Conservation (phyloP, 2,888 invertebrate genomes). For the Watsonalla binaria region DNA sequence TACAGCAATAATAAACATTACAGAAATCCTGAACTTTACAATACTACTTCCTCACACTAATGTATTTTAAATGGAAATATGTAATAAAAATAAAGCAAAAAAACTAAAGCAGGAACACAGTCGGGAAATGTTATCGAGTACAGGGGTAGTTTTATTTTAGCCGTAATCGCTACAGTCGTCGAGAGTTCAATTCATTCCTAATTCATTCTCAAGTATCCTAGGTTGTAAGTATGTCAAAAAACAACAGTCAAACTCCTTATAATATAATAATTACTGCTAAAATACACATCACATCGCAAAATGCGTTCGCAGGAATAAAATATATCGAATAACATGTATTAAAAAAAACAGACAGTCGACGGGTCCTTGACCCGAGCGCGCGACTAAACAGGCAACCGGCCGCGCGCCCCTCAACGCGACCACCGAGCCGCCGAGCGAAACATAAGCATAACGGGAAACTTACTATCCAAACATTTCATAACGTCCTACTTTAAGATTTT, state of each 20-base stretch:
- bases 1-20: slow-evolving; percentile 73
- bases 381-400: slow-evolving; percentile 75
- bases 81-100: slow-evolving; percentile 76
- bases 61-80: slow-evolving; percentile 72
- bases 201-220: slow-evolving; percentile 70
- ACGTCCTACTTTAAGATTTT: slow-evolving; percentile 79
- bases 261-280: slow-evolving; percentile 80
- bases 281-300: slow-evolving; percentile 84
- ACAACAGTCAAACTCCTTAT: slow-evolving; percentile 79
- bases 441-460: slow-evolving; percentile 79
- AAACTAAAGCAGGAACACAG: slow-evolving; percentile 78
- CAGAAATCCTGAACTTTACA: slow-evolving; percentile 75
- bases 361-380: slow-evolving; percentile 57
- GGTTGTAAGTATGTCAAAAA: slow-evolving; percentile 79
- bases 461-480: slow-evolving; percentile 79
- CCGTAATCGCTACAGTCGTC: slow-evolving; percentile 65
- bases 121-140: slow-evolving; percentile 75
- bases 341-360: slow-evolving; percentile 77
- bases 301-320: slow-evolving; percentile 89
- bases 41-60: slow-evolving; percentile 76
- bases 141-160: slow-evolving; percentile 68
- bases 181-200: slow-evolving; percentile 62
- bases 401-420: slow-evolving; percentile 68
- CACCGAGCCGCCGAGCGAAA: slow-evolving; percentile 66
- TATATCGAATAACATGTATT: slow-evolving; percentile 84